Evolutionary conservation across 1,140 invertebrate genomes (phyloP), one percentile per base, ranked within the genome.

Genomic region (Bombus impatiens): DNA sequence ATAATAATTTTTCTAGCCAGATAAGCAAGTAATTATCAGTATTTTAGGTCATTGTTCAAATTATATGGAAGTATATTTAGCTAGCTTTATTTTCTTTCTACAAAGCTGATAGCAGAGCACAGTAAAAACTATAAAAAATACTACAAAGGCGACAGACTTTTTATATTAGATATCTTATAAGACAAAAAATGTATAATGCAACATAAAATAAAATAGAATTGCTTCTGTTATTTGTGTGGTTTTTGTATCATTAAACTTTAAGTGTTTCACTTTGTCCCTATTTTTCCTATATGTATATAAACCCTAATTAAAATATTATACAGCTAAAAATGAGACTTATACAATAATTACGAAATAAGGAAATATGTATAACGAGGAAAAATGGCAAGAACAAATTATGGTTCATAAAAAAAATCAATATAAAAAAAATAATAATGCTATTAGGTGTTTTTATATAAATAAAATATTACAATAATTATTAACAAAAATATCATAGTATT

Each of bases 391-490:
- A 62, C 78, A 76, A 86, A 75, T 70, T 71, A 67, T 68, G 62
- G 70, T 78, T 72, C 40, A 25, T 18, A 62, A 32, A 78, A 85
- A 82, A 82, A 47, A 79, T 22, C 40, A 71, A 62, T 88, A 86
- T 65, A 79, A 74, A 76, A 87, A 80, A 89, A 88, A 83, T 87
- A 78, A 86, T 88, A 65, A 84, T 88, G 82, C 82, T 82, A 83
- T 88, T 91, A 84, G n/a, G 87, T 86, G 65, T 89, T 92, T 92
- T 92, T 94, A 91, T 93, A 93, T 91, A 93, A 94, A 92, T 91
- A 93, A 87, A 90, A 91, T 89, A 92, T 92, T 93, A 92, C 87
- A 94, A 84, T 92, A 92, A 87, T 89, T 78, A 91, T 91, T 84
- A 91, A 92, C 82, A 92, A 90, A 90, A 84, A 79, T 89, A 83